These are phyloP conservation scores for Agriotes lineatus DNA, from an alignment of 2,888 invertebrate species.

Conservation along the genomic window DNA sequence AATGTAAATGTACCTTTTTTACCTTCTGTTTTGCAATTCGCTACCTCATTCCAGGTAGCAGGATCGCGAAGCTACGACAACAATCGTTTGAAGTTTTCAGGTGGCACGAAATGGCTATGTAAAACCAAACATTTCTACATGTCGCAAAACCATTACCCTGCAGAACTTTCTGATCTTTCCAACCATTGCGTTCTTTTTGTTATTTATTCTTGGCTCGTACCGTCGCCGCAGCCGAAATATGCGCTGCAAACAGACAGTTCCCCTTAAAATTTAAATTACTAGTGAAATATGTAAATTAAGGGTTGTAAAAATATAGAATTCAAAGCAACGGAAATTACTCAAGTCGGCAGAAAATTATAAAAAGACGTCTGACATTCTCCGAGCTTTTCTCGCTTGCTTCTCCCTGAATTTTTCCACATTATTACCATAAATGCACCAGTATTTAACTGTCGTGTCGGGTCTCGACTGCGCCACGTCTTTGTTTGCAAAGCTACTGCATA, in stretches of 20 bases:
- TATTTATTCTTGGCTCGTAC: conserved; percentile 20
- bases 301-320: conserved; percentile 40
- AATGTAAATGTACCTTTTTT: no score
- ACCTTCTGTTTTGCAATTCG: no score
- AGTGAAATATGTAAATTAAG: conserved; percentile 42
- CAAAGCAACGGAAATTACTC: conserved; percentile 40
- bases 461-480: no score
- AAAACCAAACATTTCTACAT: no score
- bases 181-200: conserved; percentile 8
- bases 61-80: no score
- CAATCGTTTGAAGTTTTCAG: no score
- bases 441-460: no score
- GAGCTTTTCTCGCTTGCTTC: conserved; percentile 14
- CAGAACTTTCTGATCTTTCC: no score
- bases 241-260: conserved; percentile 3
- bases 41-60: no score
- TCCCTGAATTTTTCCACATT: conserved; percentile 7
- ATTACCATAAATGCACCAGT: conserved; percentile 11
- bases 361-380: conserved; percentile 25
- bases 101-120: no score
- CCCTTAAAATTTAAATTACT: conserved; percentile 41
- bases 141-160: not conserved
- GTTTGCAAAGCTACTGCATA: no score
- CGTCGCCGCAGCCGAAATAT: not conserved
- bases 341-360: conserved; percentile 34